phyloP scores from a whole-genome alignment of 92 coral and sea anemone genomes.

The Phymanthus crucifer region DNA sequence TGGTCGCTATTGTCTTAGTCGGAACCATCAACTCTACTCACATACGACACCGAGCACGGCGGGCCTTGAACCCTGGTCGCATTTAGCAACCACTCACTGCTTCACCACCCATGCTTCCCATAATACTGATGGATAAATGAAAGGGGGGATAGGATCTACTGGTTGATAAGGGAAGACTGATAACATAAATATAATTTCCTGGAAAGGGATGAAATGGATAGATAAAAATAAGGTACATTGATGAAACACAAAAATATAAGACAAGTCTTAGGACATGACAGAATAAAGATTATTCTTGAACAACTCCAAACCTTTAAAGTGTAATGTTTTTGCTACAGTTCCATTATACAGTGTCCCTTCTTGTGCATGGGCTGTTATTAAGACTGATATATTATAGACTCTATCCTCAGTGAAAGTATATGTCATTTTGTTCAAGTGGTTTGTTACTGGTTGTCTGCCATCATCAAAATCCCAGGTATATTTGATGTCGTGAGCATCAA shows the following conservation, averaged over 20 bases:
- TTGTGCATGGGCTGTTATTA: slow-evolving; percentile 30
- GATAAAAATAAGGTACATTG: too few relatives aligned
- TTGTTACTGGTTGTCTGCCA: slow-evolving; percentile 21
- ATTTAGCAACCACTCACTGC: too few relatives aligned
- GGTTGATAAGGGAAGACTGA: too few relatives aligned
- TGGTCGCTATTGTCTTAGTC: too few relatives aligned
- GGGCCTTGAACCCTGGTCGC: too few relatives aligned
- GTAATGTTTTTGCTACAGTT: slow-evolving; percentile 5
- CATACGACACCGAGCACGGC: too few relatives aligned
- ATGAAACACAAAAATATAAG: too few relatives aligned
- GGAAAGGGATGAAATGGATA: background rate
- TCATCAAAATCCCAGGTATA: slow-evolving; percentile 82
- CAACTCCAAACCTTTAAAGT: slow-evolving; percentile 29
- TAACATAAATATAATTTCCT: too few relatives aligned
- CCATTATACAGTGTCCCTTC: slow-evolving; percentile 48
- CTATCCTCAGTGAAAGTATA: slow-evolving; percentile 56
- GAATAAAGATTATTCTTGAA: background rate
- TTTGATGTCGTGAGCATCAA: slow-evolving; percentile 15
- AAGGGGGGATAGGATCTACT: too few relatives aligned
- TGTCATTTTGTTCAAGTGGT: slow-evolving; percentile 2
- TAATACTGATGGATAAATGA: too few relatives aligned
- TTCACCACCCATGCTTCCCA: too few relatives aligned
- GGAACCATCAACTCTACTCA: too few relatives aligned
- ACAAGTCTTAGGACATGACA: background rate
- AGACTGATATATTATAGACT: slow-evolving; percentile 35